Evolutionary conservation across 2,113 vertebrate species (phyloP), one percentile per base, ranked within the genome.

Genomic region (Onychostoma macrolepis): DNA sequence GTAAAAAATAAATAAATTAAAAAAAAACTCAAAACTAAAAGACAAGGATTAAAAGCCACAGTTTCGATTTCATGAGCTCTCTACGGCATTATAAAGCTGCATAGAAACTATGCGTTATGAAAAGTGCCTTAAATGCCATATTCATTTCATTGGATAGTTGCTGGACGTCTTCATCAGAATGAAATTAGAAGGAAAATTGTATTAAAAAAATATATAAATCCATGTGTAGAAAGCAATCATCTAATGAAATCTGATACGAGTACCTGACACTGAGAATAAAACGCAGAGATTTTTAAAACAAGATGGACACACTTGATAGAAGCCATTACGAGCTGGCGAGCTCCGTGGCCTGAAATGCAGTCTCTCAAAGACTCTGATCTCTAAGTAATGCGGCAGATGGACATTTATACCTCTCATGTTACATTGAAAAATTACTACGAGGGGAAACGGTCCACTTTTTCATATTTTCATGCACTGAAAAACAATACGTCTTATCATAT

Each of bases 351-450:
- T 12, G n/a, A 43, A 43, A 81, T 19, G 4, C n/a, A 67, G 17
- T 58, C 77, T 53, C 28, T 58, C 19, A 56, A 41, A 67, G n/a
- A 82, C 58, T 81, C 26, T 65, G 80, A 65, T 65, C 24, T 82
- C n/a, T 45, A 65, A 82, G 24, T 63, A 19, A 65, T 63, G n/a
- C 15, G 0, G 41, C 80, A 82, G 80, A 67, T 82, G 80, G 58
- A 82, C 56, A 28, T 65, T 63, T 28, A 82, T 30, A 82, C 4
- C 33, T 63, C 58, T 82, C 15, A 12, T 65, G 79, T 81, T 81
- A 36, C 58, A 43, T 1, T 28, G 38, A 81, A 45, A 45, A 43
- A 81, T 65, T 15, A 65, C n/a, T 17, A 65, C 0, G 17, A 30
- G 13, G 13, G n/a, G 6, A 43, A 80, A 41, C 12, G 1, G 71